Evolutionary conservation across 35 echinoderm and acorn worm species (phyloP), one percentile per base, ranked within the genome.

Genomic region (Eucidaris tribuloides): DNA sequence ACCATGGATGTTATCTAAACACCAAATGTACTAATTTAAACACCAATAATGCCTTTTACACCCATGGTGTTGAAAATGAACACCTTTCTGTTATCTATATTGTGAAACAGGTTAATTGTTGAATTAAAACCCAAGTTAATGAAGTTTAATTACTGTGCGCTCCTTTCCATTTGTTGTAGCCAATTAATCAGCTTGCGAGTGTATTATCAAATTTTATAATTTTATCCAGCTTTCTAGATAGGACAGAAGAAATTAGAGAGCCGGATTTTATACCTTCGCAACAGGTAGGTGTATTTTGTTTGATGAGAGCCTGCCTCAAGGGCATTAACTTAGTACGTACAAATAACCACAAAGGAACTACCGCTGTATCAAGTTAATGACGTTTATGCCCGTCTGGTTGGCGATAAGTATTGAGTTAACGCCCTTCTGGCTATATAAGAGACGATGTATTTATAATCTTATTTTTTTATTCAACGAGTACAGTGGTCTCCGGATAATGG

Each of bases 141-240:
- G 11, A 18, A 13, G 9, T 68, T 68, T 11, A 30, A 29, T 68
- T 18, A 18, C 13, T 17, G 9, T 17, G 14, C 29, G 11, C 63
- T 11, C 29, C 9, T 14, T 30, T 68, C 3, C 17, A 23, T 80
- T 19, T 80, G 33, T 27, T 20, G 23, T 4, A 25, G 34, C 14
- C 6, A 34, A 2, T 7, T 3, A 19, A 30, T 30, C 14, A 81
- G 2, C 13, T 55, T 49, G 17, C 18, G 3, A 77, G 6, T 33
- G 22, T 24, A 24, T 0, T 4, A 42, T 0, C 5, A 78, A 78
- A 78, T 86, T 79, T 74, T 68, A 78, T 38, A 20, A 18, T 46
- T 79, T 61, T 58, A 2, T 77, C 27, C 78, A 96, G 93, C 86
- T 96, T 96, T 87, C 79, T 96, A 23, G 88, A 91, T 32, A 81